These are phyloP conservation scores for Cathartes aura DNA, from an alignment of 2,113 vertebrate genomes.

Conservation along the genomic window DNA sequence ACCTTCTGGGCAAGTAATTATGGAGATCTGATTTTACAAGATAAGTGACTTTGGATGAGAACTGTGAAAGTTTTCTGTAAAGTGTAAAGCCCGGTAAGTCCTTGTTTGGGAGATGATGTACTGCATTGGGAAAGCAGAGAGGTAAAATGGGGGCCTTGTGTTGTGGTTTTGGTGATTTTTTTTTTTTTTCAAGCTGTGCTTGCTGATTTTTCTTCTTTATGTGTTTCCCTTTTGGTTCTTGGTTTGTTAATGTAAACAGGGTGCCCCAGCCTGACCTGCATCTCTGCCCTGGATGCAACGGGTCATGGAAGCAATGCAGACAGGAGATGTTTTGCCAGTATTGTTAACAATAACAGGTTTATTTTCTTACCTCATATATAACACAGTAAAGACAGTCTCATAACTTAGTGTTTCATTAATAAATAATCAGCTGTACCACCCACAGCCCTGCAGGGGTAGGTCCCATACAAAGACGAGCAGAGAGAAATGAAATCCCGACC, in stretches of 20 bases:
- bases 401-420: slow-evolving; percentile 6
- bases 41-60: not conserved
- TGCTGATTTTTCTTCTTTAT: not conserved
- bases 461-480: not conserved
- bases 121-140: not conserved
- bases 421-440: slow-evolving; percentile 31
- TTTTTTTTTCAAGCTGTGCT: not conserved
- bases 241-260: fast-evolving
- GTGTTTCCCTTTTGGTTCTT: not conserved
- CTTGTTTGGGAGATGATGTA: not conserved
- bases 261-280: not conserved
- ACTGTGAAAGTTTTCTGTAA: not conserved
- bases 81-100: fast-evolving
- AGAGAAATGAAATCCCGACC: not conserved
- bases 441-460: not conserved
- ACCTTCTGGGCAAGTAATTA: not conserved
- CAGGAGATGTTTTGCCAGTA: not conserved
- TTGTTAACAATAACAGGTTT: not conserved
- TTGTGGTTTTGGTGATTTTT: not conserved
- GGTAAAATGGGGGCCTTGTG: not conserved
- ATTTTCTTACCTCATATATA: not conserved
- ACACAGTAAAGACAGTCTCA: not conserved
- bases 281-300: fast-evolving
- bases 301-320: not conserved
- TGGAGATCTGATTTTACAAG: not conserved